Evolutionary conservation across 2,888 invertebrate genomes (phyloP).

Genomic region (Eristalis tenax): DNA sequence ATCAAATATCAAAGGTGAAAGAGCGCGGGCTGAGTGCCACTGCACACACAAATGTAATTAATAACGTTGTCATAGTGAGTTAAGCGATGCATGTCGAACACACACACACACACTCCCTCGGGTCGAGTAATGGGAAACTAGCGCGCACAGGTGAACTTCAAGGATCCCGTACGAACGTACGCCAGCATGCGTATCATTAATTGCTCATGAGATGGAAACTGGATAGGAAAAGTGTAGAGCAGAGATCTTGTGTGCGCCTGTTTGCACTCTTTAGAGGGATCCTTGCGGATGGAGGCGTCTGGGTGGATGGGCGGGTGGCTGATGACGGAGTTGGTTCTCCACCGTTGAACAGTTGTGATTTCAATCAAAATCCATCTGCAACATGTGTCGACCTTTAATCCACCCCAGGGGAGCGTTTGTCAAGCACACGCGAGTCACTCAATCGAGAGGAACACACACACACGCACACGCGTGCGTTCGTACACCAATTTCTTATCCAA

Average conservation of each 20-base stretch:
- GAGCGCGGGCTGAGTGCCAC: slow-evolving; percentile 3
- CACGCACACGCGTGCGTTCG: slow-evolving; percentile 7
- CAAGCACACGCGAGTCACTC: slow-evolving; percentile 58
- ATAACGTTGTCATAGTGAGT: slow-evolving; percentile 66
- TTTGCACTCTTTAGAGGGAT: slow-evolving; percentile 35
- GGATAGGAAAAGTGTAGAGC: slow-evolving; percentile 32
- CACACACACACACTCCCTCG: slow-evolving; percentile 25
- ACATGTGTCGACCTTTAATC: slow-evolving; percentile 66
- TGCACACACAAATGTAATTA: slow-evolving; percentile 65
- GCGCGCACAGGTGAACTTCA: slow-evolving; percentile 52
- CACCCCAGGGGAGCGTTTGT: slow-evolving; percentile 66
- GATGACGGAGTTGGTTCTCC: background rate
- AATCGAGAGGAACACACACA: slow-evolving; percentile 16
- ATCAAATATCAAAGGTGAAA: slow-evolving; percentile 24
- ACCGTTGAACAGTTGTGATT: slow-evolving; percentile 25
- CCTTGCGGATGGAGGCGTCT: background rate
- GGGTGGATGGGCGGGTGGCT: background rate
- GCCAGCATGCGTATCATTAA: slow-evolving; percentile 55
- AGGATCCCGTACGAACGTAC: slow-evolving; percentile 30
- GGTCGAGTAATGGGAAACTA: background rate
- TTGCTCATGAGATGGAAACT: slow-evolving; percentile 65
- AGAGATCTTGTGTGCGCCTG: slow-evolving; percentile 33
- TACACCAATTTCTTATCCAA: slow-evolving; percentile 34
- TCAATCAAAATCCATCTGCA: slow-evolving; percentile 56
- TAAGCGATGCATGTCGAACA: slow-evolving; percentile 46